Evolutionary conservation across 2,888 invertebrate genomes (phyloP), one percentile per base, ranked within the genome.

Genomic region (Zeuzera pyrina): DNA sequence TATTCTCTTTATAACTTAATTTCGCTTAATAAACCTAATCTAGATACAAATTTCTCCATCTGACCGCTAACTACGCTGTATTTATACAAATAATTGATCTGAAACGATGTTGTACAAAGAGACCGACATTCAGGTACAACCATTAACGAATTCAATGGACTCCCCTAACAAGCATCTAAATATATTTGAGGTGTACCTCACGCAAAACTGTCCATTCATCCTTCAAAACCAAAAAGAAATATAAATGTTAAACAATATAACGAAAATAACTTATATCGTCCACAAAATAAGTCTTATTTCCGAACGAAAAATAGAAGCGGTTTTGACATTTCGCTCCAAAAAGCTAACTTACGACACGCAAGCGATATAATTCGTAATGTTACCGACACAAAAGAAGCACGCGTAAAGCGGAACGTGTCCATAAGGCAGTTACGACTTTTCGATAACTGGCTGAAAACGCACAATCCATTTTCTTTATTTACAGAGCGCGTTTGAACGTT

Each of bases 141-240:
- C 25, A 25, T 25, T 25, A 25, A 12, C 25, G 11, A 12, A 12
- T 25, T 12, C 25, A 25, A 25, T 25, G 12, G 25, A 25, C 25
- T 5, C 5, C 8, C 19, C 26, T 52, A 55, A 52, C 47, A 48
- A 53, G 44, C 44, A 36, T 27, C 14, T 35, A 29, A 50, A 43
- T 49, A 42, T 40, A 45, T 44, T 43, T 33, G 36, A 42, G 36
- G 38, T 39, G 38, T 30, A 26, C 29, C 27, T 25, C 45, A 56
- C 47, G 55, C 52, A 41, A 54, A 54, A 47, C 35, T 31, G 33
- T 38, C 42, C 39, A 39, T 32, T 39, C 42, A 38, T 28, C n/a
- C 12, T 4, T 2, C n/a, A 30, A 31, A 24, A 12, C 3, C 23
- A 19, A 15, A 30, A 25, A 25, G 25, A 8, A 12, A 25, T 2